Evolutionary conservation across 2,113 vertebrate genomes (phyloP).

Genomic region (Butorides virescens): DNA sequence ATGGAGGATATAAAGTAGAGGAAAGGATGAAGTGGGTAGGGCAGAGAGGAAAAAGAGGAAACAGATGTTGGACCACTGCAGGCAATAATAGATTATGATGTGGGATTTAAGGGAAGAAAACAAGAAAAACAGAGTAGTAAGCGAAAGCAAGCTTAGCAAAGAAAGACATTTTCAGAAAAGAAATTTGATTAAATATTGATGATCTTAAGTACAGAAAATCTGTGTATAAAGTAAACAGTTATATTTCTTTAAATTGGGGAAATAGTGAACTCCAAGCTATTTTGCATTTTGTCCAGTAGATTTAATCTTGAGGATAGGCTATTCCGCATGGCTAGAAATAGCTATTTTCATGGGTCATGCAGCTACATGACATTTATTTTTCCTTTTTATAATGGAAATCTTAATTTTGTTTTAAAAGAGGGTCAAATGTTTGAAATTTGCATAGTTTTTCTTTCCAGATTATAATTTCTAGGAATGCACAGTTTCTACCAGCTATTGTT

Average conservation of each 20-base stretch:
- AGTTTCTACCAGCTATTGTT: background rate
- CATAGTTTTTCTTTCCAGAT: background rate
- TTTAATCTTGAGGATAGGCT: background rate
- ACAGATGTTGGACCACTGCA: slow-evolving; percentile 28
- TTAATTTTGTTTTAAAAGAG: background rate
- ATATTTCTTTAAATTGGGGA: background rate
- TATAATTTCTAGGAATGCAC: background rate
- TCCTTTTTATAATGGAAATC: background rate
- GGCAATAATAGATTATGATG: background rate
- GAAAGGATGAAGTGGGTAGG: background rate
- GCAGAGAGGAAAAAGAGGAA: slow-evolving; percentile 13
- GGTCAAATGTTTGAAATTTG: background rate
- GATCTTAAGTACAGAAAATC: background rate
- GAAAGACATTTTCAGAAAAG: background rate
- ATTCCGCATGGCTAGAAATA: background rate
- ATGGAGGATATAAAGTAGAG: background rate
- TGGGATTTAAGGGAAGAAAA: slow-evolving; percentile 4
- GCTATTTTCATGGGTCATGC: background rate
- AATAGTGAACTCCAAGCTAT: background rate
- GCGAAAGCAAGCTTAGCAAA: background rate
- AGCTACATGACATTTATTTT: background rate
- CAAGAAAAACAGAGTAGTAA: background rate
- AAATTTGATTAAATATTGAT: background rate
- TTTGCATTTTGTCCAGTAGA: background rate
- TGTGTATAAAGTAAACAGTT: background rate